Conservation (phyloP, 2,113 vertebrate genomes). For the Osmerus eperlanus region DNA sequence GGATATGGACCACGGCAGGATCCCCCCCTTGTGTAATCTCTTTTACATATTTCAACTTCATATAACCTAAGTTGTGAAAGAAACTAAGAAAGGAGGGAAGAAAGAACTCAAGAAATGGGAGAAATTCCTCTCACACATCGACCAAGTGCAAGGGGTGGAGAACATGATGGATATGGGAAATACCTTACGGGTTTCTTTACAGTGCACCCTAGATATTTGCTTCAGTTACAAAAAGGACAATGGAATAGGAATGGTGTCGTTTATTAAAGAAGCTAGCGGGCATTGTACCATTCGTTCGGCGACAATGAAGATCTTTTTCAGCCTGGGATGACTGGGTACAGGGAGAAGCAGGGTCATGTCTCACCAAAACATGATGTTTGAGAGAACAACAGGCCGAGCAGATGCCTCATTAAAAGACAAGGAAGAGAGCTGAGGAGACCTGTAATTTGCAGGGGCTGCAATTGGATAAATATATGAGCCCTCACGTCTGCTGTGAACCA, state of each 20-base stretch:
- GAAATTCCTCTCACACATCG: too few relatives aligned
- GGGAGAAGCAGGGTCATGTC: slow-evolving; percentile 38
- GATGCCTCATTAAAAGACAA: slow-evolving; percentile 48
- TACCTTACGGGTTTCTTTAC: too few relatives aligned
- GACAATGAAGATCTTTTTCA: slow-evolving; percentile 27
- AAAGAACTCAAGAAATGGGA: too few relatives aligned
- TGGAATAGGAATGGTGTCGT: neutral
- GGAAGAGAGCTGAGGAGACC: slow-evolving; percentile 32
- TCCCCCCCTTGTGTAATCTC: neutral
- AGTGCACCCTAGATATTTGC: too few relatives aligned
- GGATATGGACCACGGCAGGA: neutral
- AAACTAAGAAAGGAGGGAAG: too few relatives aligned
- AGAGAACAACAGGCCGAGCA: slow-evolving; percentile 42
- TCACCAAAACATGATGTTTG: slow-evolving; percentile 46
- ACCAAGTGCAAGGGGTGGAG: too few relatives aligned
- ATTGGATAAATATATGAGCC: slow-evolving; percentile 63
- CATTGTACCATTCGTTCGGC: slow-evolving; percentile 10
- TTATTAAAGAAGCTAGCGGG: too few relatives aligned
- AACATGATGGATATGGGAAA: too few relatives aligned
- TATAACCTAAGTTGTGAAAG: neutral
- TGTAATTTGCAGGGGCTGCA: slow-evolving; percentile 63
- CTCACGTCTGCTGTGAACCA: slow-evolving; percentile 59
- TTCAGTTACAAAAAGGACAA: neutral
- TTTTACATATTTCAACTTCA: neutral
- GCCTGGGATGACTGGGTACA: slow-evolving; percentile 29